These are phyloP conservation scores for Cebidichthys violaceus DNA, from an alignment of 2,113 vertebrate genomes.

Conservation along the genomic window DNA sequence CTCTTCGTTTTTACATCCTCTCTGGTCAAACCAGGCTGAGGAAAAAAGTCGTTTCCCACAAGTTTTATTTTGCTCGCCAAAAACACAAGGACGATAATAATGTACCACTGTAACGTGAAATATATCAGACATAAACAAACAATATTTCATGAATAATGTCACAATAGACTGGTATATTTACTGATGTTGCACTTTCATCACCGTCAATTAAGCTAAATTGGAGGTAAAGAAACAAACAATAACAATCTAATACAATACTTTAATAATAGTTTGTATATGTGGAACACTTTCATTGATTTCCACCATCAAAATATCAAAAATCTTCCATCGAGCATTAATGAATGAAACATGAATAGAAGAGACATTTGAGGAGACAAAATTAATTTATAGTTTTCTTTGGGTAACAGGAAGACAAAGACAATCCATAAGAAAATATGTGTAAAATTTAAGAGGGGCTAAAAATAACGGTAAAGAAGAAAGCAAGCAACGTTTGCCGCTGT, in stretches of 20 bases:
- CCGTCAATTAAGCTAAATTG: not conserved
- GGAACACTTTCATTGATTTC: not conserved
- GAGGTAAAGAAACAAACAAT: not conserved
- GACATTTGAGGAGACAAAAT: conserved; percentile 45
- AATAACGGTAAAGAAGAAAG: conserved; percentile 18
- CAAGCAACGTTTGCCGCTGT: not conserved
- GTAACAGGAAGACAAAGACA: conserved; percentile 41
- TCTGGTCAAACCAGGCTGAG: conserved; percentile 35
- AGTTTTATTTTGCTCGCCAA: not conserved
- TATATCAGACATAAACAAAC: not conserved
- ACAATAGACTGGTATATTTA: too few relatives aligned
- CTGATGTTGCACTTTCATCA: not conserved
- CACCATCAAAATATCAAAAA: not conserved
- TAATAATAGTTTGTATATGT: not conserved
- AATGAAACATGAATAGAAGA: conserved; percentile 15
- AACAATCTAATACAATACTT: not conserved
- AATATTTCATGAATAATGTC: not conserved
- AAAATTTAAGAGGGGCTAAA: conserved; percentile 1
- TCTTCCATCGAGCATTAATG: not conserved
- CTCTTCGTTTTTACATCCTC: not conserved
- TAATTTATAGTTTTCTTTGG: conserved; percentile 59
- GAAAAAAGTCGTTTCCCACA: not conserved
- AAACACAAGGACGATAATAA: conserved; percentile 16
- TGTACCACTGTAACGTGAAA: not conserved
- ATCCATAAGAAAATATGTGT: conserved; percentile 41